Evolutionary conservation across 2,888 invertebrate genomes (phyloP), one percentile per base, ranked within the genome.

Genomic region (Clivina fossor): DNA sequence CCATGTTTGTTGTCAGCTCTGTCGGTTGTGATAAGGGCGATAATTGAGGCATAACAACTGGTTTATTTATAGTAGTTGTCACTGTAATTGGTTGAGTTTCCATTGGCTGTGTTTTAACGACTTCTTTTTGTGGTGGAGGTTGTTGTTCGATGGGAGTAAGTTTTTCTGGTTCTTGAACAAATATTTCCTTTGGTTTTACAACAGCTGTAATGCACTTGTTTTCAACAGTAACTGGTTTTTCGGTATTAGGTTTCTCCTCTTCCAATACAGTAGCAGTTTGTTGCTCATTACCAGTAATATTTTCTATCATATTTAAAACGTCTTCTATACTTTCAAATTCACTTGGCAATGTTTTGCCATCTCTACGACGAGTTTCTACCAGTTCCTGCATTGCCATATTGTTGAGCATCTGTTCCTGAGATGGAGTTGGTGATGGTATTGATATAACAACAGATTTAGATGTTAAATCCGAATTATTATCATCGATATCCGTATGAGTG

Each of bases 1-100:
- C 85, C 74, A 86, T 84, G 64, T 84, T 85, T 0, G 85, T 83
- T 9, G 85, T 85, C 41, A 86, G 71, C 67, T 87, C 86, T 1
- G 84, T 80, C 0, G 86, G 86, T 67, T 86, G 85, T 0, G 86
- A 86, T 1, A 87, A 68, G 0, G 86, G 86, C 0, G 86, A 86
- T 18, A 86, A 70, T 66, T 86, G 86, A 1, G 86, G 84, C 41
- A 84, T 77, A 1, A 80, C 76, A 0, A 81, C 76, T 58, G 78
- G 75, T 49, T 78, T 64, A 63, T 74, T 61, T 69, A 64, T 63
- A 67, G 68, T 64, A 15, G 71, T 57, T 63, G 69, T 68, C 2
- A 66, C 64, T 1, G 66, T 62, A 47, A 66, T 59, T 62, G 69
- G 62, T 20, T 69, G 70, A 18, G 63, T 63, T 32, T 55, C 51